These are phyloP conservation scores for Hoplias malabaricus DNA, from an alignment of 2,113 vertebrate genomes.

Conservation along the genomic window DNA sequence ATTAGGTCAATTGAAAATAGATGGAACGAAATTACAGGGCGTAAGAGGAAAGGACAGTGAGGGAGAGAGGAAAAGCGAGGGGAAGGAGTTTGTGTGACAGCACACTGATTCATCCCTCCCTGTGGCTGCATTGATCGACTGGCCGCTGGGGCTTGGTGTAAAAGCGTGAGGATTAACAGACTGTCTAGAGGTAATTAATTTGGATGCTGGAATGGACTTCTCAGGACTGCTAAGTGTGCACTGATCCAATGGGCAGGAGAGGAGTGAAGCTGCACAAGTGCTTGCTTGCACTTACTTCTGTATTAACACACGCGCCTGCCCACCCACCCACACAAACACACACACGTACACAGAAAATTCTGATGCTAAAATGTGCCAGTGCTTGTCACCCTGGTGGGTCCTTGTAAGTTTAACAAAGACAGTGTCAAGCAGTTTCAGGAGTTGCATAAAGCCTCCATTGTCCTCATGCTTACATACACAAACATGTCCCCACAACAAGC, in stretches of 20 bases:
- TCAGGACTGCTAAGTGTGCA: conserved; percentile 54
- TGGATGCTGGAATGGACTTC: conserved; percentile 53
- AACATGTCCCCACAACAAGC: neutral
- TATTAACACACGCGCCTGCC: neutral
- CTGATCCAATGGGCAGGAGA: conserved; percentile 8
- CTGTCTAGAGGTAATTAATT: conserved; percentile 56
- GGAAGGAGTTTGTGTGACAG: conserved; percentile 49
- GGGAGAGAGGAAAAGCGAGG: conserved; percentile 8
- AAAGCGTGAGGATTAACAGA: conserved; percentile 59
- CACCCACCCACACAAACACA: conserved; percentile 11
- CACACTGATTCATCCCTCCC: conserved; percentile 57
- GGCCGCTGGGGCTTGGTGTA: conserved; percentile 49
- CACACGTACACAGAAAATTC: neutral
- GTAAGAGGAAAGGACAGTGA: neutral
- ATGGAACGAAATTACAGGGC: conserved; percentile 9
- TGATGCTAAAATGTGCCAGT: neutral
- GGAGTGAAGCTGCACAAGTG: conserved; percentile 31
- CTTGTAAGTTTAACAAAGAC: conserved; percentile 1
- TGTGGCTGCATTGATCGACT: conserved; percentile 51
- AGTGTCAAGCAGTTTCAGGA: neutral
- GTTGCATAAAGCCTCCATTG: neutral
- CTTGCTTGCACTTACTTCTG: conserved; percentile 12
- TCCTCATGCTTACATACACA: neutral
- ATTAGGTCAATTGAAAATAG: neutral
- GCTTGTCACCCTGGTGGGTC: neutral